These are phyloP conservation scores for Deladenus siricidicola DNA, from an alignment of 2,888 invertebrate species.

Conservation along the genomic window DNA sequence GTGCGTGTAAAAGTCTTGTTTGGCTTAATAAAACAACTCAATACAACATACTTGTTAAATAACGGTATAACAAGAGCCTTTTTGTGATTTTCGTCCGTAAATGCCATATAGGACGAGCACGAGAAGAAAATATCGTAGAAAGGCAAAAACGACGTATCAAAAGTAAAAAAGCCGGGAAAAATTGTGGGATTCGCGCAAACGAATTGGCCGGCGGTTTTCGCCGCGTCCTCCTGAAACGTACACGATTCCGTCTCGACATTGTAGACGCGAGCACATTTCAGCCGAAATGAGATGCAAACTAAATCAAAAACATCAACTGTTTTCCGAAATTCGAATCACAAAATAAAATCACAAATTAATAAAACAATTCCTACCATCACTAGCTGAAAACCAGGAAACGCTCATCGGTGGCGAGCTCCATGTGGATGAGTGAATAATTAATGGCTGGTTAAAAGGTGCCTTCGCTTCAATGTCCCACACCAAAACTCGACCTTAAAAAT, in stretches of 20 bases:
- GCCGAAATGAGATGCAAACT: constrained; percentile 4
- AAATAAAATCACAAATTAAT: neutral
- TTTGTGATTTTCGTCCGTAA: neutral
- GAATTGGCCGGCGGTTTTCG: constrained; percentile 14
- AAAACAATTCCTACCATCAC: constrained; percentile 15
- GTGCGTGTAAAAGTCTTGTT: too few species aligned
- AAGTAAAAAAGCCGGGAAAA: constrained; percentile 21
- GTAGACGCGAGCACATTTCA: neutral
- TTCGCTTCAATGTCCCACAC: constrained; percentile 21
- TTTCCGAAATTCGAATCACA: neutral
- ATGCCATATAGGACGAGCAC: neutral
- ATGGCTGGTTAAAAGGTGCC: neutral
- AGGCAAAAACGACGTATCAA: constrained; percentile 10
- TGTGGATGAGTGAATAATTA: constrained; percentile 7
- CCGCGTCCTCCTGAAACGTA: constrained; percentile 16
- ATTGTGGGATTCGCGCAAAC: constrained; percentile 11
- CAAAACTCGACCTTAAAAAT: constrained; percentile 15
- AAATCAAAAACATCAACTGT: neutral
- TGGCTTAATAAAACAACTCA: neutral
- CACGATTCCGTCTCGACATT: neutral
- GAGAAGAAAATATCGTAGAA: constrained; percentile 5
- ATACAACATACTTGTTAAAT: constrained; percentile 1
- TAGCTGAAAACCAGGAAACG: constrained; percentile 11
- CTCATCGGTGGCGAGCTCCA: constrained; percentile 20
- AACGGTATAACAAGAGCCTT: constrained; percentile 2